Evolutionary conservation across 2,113 vertebrate species (phyloP).

Genomic region (Dolichotis patagonum): DNA sequence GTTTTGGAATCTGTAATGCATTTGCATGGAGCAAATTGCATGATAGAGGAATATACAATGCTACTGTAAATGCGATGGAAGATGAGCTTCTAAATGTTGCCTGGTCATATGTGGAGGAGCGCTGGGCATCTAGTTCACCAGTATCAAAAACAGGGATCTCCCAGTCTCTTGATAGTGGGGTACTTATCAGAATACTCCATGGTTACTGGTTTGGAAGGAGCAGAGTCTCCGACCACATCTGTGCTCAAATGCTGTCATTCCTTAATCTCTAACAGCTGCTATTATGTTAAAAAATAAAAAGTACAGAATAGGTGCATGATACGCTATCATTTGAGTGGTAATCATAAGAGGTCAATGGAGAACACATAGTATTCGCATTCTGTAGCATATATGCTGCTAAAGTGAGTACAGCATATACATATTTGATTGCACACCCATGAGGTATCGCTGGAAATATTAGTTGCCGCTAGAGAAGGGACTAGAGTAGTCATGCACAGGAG

Average conservation of each 20-base stretch:
- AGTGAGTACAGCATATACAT: neutral
- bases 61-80: neutral
- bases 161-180: neutral
- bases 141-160: neutral
- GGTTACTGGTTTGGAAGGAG: neutral
- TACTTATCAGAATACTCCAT: neutral
- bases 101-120: neutral
- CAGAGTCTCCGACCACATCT: neutral
- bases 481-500: neutral
- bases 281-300: neutral
- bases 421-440: neutral
- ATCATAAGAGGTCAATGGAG: neutral
- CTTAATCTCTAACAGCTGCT: neutral
- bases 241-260: neutral
- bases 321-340: neutral
- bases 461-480: neutral
- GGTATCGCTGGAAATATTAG: too few species aligned
- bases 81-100: neutral
- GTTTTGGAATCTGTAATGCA: neutral
- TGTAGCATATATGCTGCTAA: neutral
- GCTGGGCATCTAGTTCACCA: neutral
- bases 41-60: neutral
- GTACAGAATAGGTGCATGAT: neutral
- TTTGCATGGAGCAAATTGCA: neutral
- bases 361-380: accelerated